Base-by-base conservation (phyloP, 23 tunicate genomes). In the Clavelina lepadiformis region DNA sequence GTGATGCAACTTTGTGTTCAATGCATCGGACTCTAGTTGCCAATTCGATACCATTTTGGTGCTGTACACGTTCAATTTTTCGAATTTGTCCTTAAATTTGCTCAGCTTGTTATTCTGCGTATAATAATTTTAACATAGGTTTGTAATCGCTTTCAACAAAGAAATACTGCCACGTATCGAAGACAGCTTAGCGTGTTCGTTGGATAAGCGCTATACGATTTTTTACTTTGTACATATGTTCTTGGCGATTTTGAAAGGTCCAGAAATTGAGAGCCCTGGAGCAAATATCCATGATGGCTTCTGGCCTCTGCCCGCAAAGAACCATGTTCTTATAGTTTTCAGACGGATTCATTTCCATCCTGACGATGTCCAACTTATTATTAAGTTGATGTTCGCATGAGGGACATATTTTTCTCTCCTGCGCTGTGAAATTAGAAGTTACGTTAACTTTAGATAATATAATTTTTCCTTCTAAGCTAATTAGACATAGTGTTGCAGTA, bases 311-410 rank as follows among this genome's bases (percentile, higher is more conserved):
- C 3, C 96, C 96, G 59, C 72, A 51, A 7, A 87, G 52, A 5
- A 79, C 85, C 96, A 87, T 87, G 46, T 82, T 58, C 45, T 77
- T 73, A 55, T 79, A 87, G 3, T 82, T 54, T 68, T 87, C 85
- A 22, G 85, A 74, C 7, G 86, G 96, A 58, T 80, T 74, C 21
- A 77, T 21, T 25, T 87, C 86, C 4, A 87, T 46, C 22, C 87
- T 49, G 59, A 87, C 85, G 26, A 87, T 73, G 45, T 79, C 86
- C 34, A 78, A 68, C 31, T 87, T 79, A 49, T 71, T 76, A 37
- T 49, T 23, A 28, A 87, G 36, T 0, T 24, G 30, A 38, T 51
- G 72, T 3, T 53, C 56, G 54, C 96, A 87, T 5, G 71, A 82
- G 15, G 87, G 82, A 58, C 96, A 87, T n/a, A n/a, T n/a, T 32